Evolutionary conservation across 1,140 invertebrate genomes (phyloP).

Genomic region (Eueides isabella): DNA sequence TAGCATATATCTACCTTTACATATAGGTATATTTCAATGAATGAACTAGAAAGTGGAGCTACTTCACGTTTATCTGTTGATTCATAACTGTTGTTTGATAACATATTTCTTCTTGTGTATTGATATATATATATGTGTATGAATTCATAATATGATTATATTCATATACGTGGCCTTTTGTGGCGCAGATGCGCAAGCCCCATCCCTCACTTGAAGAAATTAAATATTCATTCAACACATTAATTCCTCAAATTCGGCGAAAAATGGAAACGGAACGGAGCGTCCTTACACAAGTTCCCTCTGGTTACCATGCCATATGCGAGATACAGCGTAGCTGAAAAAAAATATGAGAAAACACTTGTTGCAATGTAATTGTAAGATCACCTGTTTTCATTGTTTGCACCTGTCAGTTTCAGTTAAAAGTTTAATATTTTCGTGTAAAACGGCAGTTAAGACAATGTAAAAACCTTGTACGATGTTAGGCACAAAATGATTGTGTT

Average conservation of each 20-base stretch:
- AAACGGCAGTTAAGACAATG: constrained; percentile 17
- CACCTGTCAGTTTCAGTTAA: constrained; percentile 8
- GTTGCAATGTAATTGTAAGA: neutral
- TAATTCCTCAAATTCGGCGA: too few species aligned
- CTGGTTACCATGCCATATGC: too few species aligned
- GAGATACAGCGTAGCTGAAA: too few species aligned
- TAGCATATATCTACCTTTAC: neutral
- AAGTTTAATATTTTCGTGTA: constrained; percentile 17
- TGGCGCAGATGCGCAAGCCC: too few species aligned
- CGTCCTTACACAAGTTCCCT: too few species aligned
- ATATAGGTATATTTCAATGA: neutral
- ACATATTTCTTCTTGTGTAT: too few species aligned
- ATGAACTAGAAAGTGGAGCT: neutral
- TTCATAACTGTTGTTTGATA: neutral
- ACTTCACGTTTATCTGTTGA: neutral
- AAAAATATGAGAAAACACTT: too few species aligned
- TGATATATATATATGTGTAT: too few species aligned
- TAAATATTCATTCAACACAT: too few species aligned
- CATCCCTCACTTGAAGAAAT: neutral
- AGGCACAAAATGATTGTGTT: neutral
- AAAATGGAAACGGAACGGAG: too few species aligned
- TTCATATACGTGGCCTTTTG: too few species aligned
- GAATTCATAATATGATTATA: too few species aligned
- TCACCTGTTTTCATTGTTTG: neutral
- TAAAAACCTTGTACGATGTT: constrained; percentile 3